Percentiles rank a stretch among this genome's conserved stretches.
Conservation (phyloP, 1,140 invertebrate genomes). For the Drosophila bifasciata region DNA sequence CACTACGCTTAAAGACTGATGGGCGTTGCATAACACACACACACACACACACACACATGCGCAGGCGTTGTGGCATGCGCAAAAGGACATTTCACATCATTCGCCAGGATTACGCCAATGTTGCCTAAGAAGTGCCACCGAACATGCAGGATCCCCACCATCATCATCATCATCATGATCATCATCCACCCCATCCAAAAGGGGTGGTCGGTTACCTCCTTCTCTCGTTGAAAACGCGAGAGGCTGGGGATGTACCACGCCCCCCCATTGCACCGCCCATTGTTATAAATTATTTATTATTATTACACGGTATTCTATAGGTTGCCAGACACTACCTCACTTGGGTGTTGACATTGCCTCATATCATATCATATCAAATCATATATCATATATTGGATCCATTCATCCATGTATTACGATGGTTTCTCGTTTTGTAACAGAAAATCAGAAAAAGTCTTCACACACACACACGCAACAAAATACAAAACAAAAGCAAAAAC, state of each 20-base stretch:
- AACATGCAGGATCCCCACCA: conserved; percentile 55
- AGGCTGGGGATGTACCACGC: conserved; percentile 29
- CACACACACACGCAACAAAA: conserved; percentile 4
- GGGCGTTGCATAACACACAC: conserved; percentile 51
- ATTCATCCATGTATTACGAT: conserved; percentile 41
- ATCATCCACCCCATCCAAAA: not conserved
- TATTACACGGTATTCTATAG: conserved; percentile 74
- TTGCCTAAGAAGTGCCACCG: conserved; percentile 63
- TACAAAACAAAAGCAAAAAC: not conserved
- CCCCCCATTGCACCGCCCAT: conserved; percentile 35
- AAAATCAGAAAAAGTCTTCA: conserved; percentile 61
- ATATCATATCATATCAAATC: conserved; percentile 25
- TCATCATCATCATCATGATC: conserved; percentile 5
- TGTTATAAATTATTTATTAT: conserved; percentile 81
- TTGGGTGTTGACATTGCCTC: conserved; percentile 81
- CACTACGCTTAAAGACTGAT: conserved; percentile 73
- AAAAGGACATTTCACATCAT: conserved; percentile 66
- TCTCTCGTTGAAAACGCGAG: conserved; percentile 20
- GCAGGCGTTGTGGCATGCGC: conserved; percentile 68
- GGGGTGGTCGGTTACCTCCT: conserved; percentile 14
- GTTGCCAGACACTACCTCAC: conserved; percentile 77
- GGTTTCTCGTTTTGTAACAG: conserved; percentile 36
- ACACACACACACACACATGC: conserved; percentile 40
- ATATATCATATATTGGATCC: conserved; percentile 45
- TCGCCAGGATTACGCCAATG: conserved; percentile 70